These are phyloP conservation scores for Platycnemis pennipes DNA, from an alignment of 2,888 invertebrate species.

Conservation along the genomic window DNA sequence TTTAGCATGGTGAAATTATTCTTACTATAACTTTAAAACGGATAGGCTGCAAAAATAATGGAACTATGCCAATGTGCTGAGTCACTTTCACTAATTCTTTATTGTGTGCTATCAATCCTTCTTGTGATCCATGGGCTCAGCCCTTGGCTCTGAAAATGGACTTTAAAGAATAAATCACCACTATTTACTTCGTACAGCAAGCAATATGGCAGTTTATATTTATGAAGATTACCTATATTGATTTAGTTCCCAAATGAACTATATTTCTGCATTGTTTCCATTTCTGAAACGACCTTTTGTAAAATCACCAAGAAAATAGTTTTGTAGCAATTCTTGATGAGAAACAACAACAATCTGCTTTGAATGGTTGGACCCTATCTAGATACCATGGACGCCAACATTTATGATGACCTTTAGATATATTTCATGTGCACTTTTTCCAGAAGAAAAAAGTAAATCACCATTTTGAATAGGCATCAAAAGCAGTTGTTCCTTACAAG, in stretches of 20 bases:
- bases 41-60: background rate
- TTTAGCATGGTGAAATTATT: background rate
- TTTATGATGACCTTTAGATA: conserved; percentile 16
- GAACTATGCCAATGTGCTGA: background rate
- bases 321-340: conserved; percentile 37
- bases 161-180: conserved; percentile 22
- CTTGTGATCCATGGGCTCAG: background rate
- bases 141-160: conserved; percentile 22
- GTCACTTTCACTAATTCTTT: background rate
- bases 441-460: background rate
- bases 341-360: conserved; percentile 45
- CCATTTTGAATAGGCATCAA: conserved; percentile 46
- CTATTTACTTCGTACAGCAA: background rate
- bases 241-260: conserved; percentile 29
- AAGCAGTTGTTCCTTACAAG: conserved; percentile 52
- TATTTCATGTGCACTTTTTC: background rate
- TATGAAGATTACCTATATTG: conserved; percentile 21
- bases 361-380: conserved; percentile 55
- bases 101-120: background rate
- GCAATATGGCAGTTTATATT: conserved; percentile 31
- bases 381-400: conserved; percentile 49
- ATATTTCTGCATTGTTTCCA: conserved; percentile 21
- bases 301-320: conserved; percentile 42
- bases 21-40: background rate
- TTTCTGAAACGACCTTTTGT: conserved; percentile 7